phyloP scores from a whole-genome alignment of 2,797 vertebrate species.

The Oophaga sylvatica region DNA sequence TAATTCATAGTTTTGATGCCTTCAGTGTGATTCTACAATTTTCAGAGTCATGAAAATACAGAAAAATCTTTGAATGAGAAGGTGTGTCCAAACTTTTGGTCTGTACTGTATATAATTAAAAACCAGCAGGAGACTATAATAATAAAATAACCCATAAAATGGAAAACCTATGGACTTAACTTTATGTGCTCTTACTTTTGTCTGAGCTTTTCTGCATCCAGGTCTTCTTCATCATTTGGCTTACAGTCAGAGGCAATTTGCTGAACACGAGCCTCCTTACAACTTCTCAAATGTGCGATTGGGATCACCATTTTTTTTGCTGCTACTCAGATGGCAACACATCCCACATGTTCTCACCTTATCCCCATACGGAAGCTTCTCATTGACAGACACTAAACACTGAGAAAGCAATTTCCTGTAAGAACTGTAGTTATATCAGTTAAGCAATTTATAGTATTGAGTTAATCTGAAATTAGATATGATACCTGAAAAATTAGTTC shows the following conservation, averaged over 20 bases:
- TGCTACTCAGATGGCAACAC: background rate
- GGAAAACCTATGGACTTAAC: background rate
- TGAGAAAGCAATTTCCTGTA: background rate
- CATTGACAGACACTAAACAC: slow-evolving; percentile 15
- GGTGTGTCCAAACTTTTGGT: too few species aligned
- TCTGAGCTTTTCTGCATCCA: background rate
- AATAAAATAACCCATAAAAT: background rate
- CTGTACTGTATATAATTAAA: too few species aligned
- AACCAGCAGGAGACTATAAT: background rate
- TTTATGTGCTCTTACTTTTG: background rate
- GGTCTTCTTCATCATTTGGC: background rate
- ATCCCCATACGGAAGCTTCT: slow-evolving; percentile 6
- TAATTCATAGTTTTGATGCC: too few species aligned
- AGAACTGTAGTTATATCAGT: background rate
- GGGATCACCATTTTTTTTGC: background rate
- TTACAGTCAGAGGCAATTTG: background rate
- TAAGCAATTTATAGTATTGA: background rate
- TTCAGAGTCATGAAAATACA: too few species aligned
- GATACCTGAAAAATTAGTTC: background rate
- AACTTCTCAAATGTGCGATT: background rate
- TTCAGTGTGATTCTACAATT: too few species aligned
- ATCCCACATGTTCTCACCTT: slow-evolving; percentile 3
- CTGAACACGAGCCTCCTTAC: slow-evolving; percentile 1
- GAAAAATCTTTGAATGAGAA: too few species aligned
- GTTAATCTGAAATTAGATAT: background rate